A percentile compares a stretch with the other conserved stretches of the same genome.
phyloP scores from a whole-genome alignment of 2,113 vertebrate genomes.

The Callocephalon fimbriatum region DNA sequence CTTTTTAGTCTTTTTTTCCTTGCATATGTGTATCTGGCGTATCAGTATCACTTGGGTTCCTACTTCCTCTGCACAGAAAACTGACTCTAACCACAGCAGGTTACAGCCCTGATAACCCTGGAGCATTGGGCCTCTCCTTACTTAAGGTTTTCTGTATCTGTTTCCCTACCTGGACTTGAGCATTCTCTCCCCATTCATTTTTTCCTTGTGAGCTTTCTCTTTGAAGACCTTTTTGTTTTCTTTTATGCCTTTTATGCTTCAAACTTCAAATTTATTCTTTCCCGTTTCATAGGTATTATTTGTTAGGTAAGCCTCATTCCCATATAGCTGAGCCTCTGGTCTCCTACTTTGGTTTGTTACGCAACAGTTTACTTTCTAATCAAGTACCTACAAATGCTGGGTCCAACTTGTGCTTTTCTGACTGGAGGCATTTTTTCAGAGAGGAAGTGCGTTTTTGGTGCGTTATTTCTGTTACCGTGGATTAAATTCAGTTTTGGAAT shows the following conservation, averaged over 20 bases:
- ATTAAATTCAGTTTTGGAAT: neutral
- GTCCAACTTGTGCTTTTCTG: neutral
- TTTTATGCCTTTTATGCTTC: neutral
- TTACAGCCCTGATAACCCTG: neutral
- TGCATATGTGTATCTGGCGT: neutral
- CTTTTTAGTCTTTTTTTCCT: neutral
- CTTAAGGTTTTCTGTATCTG: neutral
- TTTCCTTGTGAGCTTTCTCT: neutral
- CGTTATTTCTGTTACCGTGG: neutral
- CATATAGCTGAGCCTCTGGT: neutral
- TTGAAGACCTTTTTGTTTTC: neutral
- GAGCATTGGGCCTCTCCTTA: neutral
- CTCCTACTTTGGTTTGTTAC: neutral
- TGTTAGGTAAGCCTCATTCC: neutral
- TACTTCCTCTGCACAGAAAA: neutral
- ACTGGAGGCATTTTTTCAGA: neutral
- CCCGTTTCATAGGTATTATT: neutral
- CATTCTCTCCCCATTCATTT: neutral
- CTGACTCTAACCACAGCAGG: neutral
- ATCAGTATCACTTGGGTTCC: neutral
- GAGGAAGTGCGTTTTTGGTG: neutral
- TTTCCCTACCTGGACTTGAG: neutral
- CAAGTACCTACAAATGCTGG: neutral
- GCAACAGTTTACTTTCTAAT: neutral
- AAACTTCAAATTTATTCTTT: neutral